phyloP scores from a whole-genome alignment of 2,113 vertebrate genomes.

The Elachura formosa region DNA sequence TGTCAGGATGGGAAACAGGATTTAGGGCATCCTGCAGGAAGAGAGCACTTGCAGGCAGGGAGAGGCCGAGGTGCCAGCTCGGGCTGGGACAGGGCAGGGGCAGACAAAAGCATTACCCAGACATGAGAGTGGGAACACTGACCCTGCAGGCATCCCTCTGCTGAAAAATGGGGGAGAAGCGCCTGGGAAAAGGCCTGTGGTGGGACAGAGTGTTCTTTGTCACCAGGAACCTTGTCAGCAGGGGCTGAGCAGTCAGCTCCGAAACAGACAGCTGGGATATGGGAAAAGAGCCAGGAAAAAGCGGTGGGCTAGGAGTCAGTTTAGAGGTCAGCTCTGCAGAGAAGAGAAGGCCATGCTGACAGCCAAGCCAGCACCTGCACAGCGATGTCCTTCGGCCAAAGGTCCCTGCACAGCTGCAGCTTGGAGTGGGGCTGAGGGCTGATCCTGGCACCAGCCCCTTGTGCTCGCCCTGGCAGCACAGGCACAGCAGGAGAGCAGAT shows the following conservation, averaged over 20 bases:
- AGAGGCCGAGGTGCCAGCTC: not conserved
- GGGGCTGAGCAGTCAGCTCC: not conserved
- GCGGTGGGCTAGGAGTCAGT: not conserved
- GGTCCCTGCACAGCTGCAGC: not conserved
- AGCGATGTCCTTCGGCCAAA: not conserved
- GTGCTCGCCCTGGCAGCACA: not conserved
- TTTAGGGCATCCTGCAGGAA: not conserved
- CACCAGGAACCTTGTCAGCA: not conserved
- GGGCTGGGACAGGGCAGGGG: not conserved
- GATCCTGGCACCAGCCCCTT: rapidly evolving
- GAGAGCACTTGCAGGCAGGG: not conserved
- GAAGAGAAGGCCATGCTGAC: rapidly evolving
- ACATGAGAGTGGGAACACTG: not conserved
- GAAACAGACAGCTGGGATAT: not conserved
- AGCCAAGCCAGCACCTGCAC: not conserved
- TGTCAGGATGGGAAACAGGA: not conserved
- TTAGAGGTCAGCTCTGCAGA: not conserved
- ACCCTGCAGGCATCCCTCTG: not conserved
- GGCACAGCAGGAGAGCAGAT: not conserved
- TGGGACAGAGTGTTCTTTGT: not conserved
- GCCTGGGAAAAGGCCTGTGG: not conserved
- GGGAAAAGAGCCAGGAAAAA: conserved; percentile 27
- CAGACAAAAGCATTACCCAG: not conserved
- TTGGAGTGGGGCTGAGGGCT: not conserved
- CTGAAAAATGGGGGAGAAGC: not conserved